phyloP scores from a whole-genome alignment of 2,888 invertebrate genomes.

The Synergus gifuensis region DNA sequence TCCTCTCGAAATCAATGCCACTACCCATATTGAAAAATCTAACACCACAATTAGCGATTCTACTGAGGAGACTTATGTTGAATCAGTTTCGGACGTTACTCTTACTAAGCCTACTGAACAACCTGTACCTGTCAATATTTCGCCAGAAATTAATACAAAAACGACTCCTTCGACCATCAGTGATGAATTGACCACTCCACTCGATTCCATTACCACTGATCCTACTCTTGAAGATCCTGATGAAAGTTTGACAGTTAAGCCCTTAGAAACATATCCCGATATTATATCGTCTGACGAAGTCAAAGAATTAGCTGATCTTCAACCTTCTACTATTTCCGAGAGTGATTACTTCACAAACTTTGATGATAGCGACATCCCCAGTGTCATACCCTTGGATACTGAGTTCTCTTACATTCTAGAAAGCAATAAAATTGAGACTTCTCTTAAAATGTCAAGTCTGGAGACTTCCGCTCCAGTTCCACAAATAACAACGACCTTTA shows the following conservation, averaged over 20 bases:
- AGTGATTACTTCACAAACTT: slow-evolving; percentile 13
- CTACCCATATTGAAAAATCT: slow-evolving; percentile 29
- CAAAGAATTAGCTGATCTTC: slow-evolving; percentile 2
- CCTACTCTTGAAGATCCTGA: slow-evolving; percentile 31
- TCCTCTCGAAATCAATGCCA: slow-evolving; percentile 29
- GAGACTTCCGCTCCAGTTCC: slow-evolving; percentile 43
- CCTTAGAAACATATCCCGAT: slow-evolving; percentile 42
- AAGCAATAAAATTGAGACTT: slow-evolving; percentile 30
- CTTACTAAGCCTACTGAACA: background rate
- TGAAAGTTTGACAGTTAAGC: slow-evolving; percentile 57
- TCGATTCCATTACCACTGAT: slow-evolving; percentile 12
- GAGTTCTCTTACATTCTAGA: slow-evolving; percentile 48
- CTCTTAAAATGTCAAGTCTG: background rate
- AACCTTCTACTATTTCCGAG: background rate
- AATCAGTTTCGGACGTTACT: background rate
- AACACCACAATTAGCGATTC: slow-evolving; percentile 9
- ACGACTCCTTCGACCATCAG: background rate
- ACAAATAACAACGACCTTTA: slow-evolving; percentile 62
- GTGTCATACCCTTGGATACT: slow-evolving; percentile 70
- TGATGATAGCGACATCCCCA: slow-evolving; percentile 66
- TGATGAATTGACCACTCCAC: background rate
- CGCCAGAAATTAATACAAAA: background rate
- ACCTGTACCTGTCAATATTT: background rate
- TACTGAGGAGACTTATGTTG: background rate
- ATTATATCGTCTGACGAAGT: background rate